These are phyloP conservation scores for Palythoa grandis DNA, from an alignment of 92 coral and sea anemone species.

Conservation along the genomic window DNA sequence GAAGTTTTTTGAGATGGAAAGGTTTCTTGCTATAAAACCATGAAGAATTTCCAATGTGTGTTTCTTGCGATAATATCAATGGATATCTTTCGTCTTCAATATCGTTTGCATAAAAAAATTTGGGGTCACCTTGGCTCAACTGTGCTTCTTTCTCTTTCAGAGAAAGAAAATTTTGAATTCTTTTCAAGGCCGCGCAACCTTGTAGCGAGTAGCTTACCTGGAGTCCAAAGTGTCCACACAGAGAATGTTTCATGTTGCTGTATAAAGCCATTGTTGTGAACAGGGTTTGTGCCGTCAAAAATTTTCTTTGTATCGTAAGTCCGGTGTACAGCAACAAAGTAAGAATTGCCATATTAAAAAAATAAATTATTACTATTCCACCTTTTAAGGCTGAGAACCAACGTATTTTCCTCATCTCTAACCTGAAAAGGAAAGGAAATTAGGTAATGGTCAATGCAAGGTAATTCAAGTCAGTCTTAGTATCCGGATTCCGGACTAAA, in stretches of 20 bases:
- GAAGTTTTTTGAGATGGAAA: not conserved
- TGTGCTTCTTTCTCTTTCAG: constrained; percentile 49
- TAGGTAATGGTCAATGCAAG: not conserved
- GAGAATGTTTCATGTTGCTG: constrained; percentile 60
- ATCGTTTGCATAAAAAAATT: not conserved
- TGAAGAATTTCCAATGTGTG: not conserved
- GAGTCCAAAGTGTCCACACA: constrained; percentile 69
- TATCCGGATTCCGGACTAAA: too few relatives aligned
- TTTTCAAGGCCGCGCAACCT: constrained; percentile 51
- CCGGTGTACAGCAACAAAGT: constrained; percentile 54
- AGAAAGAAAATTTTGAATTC: constrained; percentile 59
- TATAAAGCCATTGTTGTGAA: constrained; percentile 63
- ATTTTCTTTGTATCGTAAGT: constrained; percentile 53
- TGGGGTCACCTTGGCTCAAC: not conserved
- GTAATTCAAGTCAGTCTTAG: not conserved
- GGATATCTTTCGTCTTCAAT: constrained; percentile 23
- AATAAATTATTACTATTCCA: constrained; percentile 62
- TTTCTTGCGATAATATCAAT: not conserved
- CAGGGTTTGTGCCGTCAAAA: constrained; percentile 58
- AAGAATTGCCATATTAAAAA: constrained; percentile 63
- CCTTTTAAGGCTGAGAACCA: constrained; percentile 59
- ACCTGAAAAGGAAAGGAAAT: constrained; percentile 24
- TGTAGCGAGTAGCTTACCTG: constrained; percentile 59
- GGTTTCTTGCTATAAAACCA: constrained; percentile 1
- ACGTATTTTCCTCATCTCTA: constrained; percentile 59